Base-by-base conservation (phyloP, 2,113 vertebrate genomes). In the Scatophagus argus region DNA sequence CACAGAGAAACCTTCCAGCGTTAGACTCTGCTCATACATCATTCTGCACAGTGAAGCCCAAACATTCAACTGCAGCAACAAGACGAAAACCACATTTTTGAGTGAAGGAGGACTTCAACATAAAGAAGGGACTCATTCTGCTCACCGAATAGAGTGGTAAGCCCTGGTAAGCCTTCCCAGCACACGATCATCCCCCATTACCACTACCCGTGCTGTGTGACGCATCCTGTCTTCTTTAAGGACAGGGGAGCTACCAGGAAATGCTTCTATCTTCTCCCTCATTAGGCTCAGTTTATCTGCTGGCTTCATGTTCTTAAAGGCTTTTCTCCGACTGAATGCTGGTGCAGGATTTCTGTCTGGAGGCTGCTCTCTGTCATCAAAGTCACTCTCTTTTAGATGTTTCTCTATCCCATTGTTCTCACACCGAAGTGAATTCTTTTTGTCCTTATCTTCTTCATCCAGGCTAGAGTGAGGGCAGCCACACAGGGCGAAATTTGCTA, bases 101-200 rank as follows among this genome's bases (percentile, higher is more conserved):
- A n/a, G n/a, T n/a, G n/a, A n/a, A n/a, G n/a, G n/a, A n/a, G n/a
- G n/a, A n/a, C n/a, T n/a, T n/a, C n/a, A n/a, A n/a, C n/a, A n/a
- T n/a, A n/a, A n/a, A n/a, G n/a, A n/a, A n/a, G n/a, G n/a, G n/a
- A n/a, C n/a, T n/a, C n/a, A n/a, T n/a, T n/a, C 14, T n/a, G 65
- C 71, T 65, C 89, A 98, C 96, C 95, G 94, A 85, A 97, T 89
- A 2, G 82, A 93, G 76, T 90, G 74, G 69, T 95, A 96, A 41
- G 95, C 95, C 80, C 83, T 95, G 8, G 95, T 93, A 67, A 97
- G 93, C 64, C 92, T 93, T 1, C 96, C 97, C 83, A 97, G 79
- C 75, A 95, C 80, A 6, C 95, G 86, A 19, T 97, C 96, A 0
- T 97, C 96, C 0, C 96, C 97, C 86, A 98, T 93, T 38, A 97